Base-by-base conservation (phyloP, 1,140 invertebrate genomes). In the Sipha flava region DNA sequence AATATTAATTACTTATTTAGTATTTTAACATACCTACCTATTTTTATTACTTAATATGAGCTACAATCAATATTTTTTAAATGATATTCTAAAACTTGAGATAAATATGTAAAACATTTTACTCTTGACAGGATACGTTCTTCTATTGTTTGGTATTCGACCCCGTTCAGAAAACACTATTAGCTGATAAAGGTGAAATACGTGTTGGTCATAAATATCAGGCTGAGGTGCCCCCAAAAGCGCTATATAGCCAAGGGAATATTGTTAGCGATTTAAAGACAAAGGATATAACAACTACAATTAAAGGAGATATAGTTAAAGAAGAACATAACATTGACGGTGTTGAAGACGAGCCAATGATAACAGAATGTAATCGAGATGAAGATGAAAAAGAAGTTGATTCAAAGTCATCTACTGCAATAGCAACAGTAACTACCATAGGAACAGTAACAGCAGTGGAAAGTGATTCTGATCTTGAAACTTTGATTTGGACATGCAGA, bases 131-230 rank as follows among this genome's bases (percentile, higher is more conserved):
- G 90, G 97, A 99, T 87, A 94, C 94, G 85, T 99, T 99, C 90
- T 99, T 98, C 87, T 99, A 99, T 88, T 98, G 97, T 85, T 89
- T 99, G 86, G 98, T 99, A 81, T 99, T 98, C 88, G 98, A 99
- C 89, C 97, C 97, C 81, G 91, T 94, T 86, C 96, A 98, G 88
- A 98, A 98, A 88, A 99, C 98, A 84, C 89, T 99, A 84, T 90
- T 99, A 84, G 97, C 97, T 83, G 98, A 99, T 88, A 97, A 98
- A 89, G 96, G 96, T 85, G 95, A 97, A 89, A 95, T 95, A 82
- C 86, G 94, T 84, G 92, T 99, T 83, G 98, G 98, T 82, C 93
- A 92, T 85, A 92, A 93, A 87, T 98, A 97, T 88, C 98, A 99
- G 89, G 96, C 95, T 86, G 96, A 98, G 86, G 88, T 91, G 85